Evolutionary conservation across 2,113 vertebrate species (phyloP).

Genomic region (Diglossa brunneiventris): DNA sequence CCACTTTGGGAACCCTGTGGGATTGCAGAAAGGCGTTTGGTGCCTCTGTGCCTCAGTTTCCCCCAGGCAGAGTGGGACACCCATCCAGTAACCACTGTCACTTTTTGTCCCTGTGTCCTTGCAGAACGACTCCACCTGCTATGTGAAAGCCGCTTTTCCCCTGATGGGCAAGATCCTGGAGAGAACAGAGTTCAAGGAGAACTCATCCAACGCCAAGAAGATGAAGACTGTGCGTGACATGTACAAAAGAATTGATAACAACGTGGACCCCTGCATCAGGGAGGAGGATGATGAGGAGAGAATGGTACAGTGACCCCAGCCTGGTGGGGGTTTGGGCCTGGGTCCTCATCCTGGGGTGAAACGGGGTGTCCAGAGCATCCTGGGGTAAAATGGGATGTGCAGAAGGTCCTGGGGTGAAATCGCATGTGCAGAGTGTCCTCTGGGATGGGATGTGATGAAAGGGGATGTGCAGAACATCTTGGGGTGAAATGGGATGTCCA

Average conservation of each 20-base stretch:
- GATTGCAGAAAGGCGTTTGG: not conserved
- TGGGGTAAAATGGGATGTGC: no score
- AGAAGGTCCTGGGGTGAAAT: no score
- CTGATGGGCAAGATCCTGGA: constrained; percentile 64
- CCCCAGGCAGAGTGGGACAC: not conserved
- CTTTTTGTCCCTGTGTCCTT: not conserved
- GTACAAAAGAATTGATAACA: constrained; percentile 4
- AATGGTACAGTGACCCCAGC: constrained; percentile 16
- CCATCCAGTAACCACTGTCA: not conserved
- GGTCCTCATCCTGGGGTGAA: no score
- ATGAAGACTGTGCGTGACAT: constrained; percentile 35
- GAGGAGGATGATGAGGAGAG: constrained; percentile 48
- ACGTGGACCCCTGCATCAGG: constrained; percentile 46
- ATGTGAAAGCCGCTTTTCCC: constrained; percentile 70
- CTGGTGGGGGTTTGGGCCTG: not conserved
- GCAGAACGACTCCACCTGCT: constrained; percentile 67
- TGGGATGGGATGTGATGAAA: no score
- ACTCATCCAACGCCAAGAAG: constrained; percentile 44
- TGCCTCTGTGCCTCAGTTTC: not conserved
- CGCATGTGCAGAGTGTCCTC: not conserved
- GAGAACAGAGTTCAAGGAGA: constrained; percentile 66
- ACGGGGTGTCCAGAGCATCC: not conserved
- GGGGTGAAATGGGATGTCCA: no score
- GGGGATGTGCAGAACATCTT: no score
- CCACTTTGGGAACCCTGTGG: not conserved